Evolutionary conservation across 2,113 vertebrate species (phyloP).

Genomic region (Apodemus sylvaticus): DNA sequence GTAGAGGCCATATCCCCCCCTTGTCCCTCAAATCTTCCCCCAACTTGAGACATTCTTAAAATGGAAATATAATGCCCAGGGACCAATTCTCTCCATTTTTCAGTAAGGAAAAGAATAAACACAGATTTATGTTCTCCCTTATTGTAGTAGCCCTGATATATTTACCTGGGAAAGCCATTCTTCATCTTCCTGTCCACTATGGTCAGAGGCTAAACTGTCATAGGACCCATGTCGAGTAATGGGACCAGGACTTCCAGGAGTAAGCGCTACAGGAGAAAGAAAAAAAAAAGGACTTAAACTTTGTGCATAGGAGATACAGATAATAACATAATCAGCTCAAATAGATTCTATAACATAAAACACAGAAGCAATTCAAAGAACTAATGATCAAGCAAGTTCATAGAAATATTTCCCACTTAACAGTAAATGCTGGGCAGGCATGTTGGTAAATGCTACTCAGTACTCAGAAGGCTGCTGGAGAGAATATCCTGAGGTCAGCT

Average conservation of each 20-base stretch:
- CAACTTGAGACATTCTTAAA: constrained; percentile 23
- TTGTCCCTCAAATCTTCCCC: no score
- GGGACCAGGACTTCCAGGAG: constrained; percentile 93
- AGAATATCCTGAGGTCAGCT: not conserved
- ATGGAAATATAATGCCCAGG: constrained; percentile 19
- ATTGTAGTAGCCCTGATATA: not conserved
- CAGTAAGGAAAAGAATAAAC: constrained; percentile 37
- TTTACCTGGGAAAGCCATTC: constrained; percentile 99
- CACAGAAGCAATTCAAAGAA: not conserved
- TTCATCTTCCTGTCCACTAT: constrained; percentile 96
- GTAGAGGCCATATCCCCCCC: no score
- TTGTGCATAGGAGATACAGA: not conserved
- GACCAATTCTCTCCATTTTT: not conserved
- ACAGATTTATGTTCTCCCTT: constrained; percentile 10
- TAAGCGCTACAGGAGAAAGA: constrained; percentile 86
- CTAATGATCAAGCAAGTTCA: constrained; percentile 18
- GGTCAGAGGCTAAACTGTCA: constrained; percentile 95
- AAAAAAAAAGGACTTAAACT: constrained; percentile 50
- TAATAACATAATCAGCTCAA: not conserved
- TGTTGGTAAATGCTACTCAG: not conserved
- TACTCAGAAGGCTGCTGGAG: not conserved
- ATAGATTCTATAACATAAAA: not conserved
- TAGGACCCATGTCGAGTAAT: constrained; percentile 95
- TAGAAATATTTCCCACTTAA: not conserved
- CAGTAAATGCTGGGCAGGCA: not conserved